Base-by-base conservation (phyloP, 2,888 invertebrate species). In the Campoletis raptor region DNA sequence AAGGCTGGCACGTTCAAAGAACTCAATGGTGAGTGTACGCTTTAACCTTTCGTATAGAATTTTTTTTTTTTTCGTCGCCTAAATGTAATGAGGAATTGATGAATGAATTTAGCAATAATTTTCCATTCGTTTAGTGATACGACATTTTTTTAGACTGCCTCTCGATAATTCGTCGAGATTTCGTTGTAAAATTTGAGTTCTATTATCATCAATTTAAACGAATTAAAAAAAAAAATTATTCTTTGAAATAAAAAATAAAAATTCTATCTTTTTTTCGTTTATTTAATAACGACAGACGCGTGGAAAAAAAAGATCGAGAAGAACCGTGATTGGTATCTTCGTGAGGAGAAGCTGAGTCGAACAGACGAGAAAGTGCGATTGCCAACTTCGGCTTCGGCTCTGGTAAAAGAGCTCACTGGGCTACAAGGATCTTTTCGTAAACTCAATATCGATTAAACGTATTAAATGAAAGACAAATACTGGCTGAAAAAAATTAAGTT, bases 401-500 rank as follows among this genome's bases (percentile, higher is more conserved):
- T 93, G 3, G 54, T 90, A 24, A 86, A 87, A 12, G 93, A 94
- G 73, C 81, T 94, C 10, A 92, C 92, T 7, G 94, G 93, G 0
- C 69, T 93, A 42, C 94, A 94, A 57, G 94, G 94, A 61, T 91
- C 94, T 0, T 94, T 94, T 80, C 89, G 94, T 52, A 92, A 94
- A 82, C 88, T 94, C 21, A 93, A 93, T 82, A 93, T 94, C 81
- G 94, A 94, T 88, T 94, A 88, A 88, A 70, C 36, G 18, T 0
- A 54, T 0, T 5, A 18, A 45, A 18, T 9, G 30, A 61, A 30
- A 15, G n/a, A 61, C 6, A 6, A 54, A 9, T 54, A 30, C 61
- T 61, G 15, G 12, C 61, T 21, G 24, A 18, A 77, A 85, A 67
- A 24, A 69, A 24, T 40, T 1, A 52, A 37, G 12, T 61, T 57